Evolutionary conservation across 2,113 vertebrate genomes (phyloP).

Genomic region (Herpailurus yagouaroundi): DNA sequence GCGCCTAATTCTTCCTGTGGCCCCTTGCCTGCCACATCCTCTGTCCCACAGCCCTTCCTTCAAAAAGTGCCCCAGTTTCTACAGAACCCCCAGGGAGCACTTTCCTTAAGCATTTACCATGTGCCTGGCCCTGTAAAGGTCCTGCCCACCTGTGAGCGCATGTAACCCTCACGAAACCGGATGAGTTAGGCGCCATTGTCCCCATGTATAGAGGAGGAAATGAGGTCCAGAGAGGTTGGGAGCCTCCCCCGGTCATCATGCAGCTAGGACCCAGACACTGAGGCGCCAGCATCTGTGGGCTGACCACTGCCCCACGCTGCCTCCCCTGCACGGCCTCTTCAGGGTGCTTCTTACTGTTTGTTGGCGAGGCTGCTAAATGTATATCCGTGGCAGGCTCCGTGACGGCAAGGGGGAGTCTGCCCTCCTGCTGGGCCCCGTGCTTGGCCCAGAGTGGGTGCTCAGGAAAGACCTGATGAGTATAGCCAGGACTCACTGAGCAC

Average conservation of each 20-base stretch:
- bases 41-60: background rate
- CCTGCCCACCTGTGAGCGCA: background rate
- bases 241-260: fast-evolving
- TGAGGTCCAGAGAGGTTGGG: background rate
- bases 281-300: background rate
- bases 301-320: background rate
- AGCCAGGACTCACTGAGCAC: background rate
- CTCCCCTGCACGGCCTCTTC: fast-evolving
- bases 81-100: background rate
- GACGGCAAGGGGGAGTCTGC: background rate
- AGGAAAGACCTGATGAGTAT: background rate
- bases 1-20: background rate
- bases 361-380: background rate
- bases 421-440: background rate
- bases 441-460: background rate
- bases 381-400: background rate
- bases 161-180: background rate
- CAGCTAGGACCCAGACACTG: no score
- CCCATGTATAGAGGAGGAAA: background rate
- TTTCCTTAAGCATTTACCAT: background rate
- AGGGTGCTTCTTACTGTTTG: background rate
- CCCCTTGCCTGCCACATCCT: no score
- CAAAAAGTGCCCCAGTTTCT: background rate
- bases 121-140: background rate
- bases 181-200: background rate